Conservation (phyloP, 2,113 vertebrate species). For the Panthera uncia region DNA sequence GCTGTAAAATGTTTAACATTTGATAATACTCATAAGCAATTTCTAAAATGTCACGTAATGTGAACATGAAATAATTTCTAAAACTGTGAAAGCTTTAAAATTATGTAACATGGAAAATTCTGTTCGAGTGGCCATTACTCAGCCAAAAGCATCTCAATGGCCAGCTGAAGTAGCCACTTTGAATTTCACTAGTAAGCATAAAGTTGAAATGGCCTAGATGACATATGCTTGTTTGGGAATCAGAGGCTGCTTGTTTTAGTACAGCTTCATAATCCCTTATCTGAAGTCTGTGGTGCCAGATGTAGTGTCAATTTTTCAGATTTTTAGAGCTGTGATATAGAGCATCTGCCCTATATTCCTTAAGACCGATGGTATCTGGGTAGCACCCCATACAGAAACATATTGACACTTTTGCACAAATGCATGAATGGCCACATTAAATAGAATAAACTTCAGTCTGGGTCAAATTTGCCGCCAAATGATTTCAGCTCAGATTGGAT, state of each 20-base stretch:
- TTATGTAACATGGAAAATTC: conserved; percentile 54
- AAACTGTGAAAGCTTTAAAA: conserved; percentile 30
- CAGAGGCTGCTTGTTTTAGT: conserved; percentile 36
- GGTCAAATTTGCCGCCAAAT: neutral
- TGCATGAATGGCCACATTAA: neutral
- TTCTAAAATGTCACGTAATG: conserved; percentile 57
- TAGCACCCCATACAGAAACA: neutral
- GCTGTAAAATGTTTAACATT: conserved; percentile 44
- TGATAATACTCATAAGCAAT: conserved; percentile 17
- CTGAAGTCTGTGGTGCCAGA: neutral
- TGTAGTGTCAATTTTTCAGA: conserved; percentile 11
- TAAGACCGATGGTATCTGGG: neutral
- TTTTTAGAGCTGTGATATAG: neutral
- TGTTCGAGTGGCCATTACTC: neutral
- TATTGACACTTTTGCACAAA: neutral
- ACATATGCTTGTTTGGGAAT: neutral
- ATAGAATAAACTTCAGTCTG: neutral
- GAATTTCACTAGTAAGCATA: conserved; percentile 46
- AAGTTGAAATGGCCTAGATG: neutral
- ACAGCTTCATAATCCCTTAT: neutral
- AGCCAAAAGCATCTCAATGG: conserved; percentile 22
- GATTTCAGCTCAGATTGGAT: neutral
- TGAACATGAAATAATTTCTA: conserved; percentile 32
- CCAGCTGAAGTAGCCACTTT: neutral
- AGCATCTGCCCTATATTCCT: neutral